Conservation (phyloP, 2,797 vertebrate species). For the Meda fulgida region DNA sequence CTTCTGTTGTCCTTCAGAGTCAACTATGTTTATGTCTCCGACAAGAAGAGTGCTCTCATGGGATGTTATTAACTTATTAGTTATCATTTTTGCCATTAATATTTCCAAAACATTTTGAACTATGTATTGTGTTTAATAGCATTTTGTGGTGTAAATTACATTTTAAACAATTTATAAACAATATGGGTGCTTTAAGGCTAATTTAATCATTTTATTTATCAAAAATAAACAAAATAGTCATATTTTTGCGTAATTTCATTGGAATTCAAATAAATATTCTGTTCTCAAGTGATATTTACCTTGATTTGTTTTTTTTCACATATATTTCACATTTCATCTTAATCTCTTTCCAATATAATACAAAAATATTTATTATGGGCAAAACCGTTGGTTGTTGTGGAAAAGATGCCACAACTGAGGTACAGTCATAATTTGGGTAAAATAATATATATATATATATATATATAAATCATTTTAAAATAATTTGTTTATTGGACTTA, state of each 20-base stretch:
- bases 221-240: not conserved
- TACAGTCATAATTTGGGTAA: not conserved
- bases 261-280: not conserved
- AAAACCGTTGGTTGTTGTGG: not conserved
- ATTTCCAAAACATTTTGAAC: not conserved
- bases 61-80: not conserved
- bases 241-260: not conserved
- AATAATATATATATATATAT: not conserved
- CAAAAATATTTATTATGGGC: not conserved
- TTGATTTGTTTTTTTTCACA: not conserved
- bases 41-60: not conserved
- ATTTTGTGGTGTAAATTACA: not conserved
- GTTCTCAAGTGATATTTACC: not conserved
- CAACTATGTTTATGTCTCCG: not conserved
- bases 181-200: not conserved
- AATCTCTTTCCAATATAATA: not conserved
- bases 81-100: not conserved
- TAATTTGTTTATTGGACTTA: not conserved
- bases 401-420: not conserved
- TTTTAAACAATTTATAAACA: not conserved
- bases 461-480: not conserved
- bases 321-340: not conserved
- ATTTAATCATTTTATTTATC: not conserved
- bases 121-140: not conserved
- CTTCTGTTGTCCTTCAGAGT: not conserved